Base-by-base conservation (phyloP, 1,140 invertebrate species). In the Drosophila neocordata region DNA sequence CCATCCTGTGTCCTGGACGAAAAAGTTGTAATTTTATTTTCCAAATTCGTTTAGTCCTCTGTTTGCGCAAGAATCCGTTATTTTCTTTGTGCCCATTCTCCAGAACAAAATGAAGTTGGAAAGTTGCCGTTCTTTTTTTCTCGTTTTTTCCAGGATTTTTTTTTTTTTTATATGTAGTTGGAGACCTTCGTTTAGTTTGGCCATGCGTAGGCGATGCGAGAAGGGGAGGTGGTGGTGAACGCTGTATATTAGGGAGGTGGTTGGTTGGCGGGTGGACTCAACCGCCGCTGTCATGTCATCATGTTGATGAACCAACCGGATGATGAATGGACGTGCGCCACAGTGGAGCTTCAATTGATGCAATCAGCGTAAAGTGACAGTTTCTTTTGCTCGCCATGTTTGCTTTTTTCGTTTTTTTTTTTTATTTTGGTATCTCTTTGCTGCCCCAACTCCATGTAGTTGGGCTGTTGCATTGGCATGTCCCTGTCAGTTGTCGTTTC, bases 21-120 rank as follows among this genome's bases (percentile, higher is more conserved):
- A 74, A 88, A 88, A 88, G 84, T 88, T 88, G 83, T 88, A 88
- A 88, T 88, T 88, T 82, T 88, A 88, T 88, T 88, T 88, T 83
- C 73, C 73, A 88, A 88, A 88, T 88, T 88, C 83, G 83, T 88
- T 88, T 88, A 88, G 83, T 83, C 77, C 71, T 88, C 79, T 88
- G 79, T 89, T 83, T 89, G 84, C 76, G 34, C 84, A 79, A 77
- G 84, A 88, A 88, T 83, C 79, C 84, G 84, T 73, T 88, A 88
- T 88, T 88, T 88, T 88, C 79, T 81, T 87, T 78, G 73, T 78
- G 64, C 37, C 27, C 66, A 38, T 61, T 51, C 73, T 65, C 55
- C 64, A 74, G 62, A 31, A 69, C 57, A 69, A 88, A 88, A 88
- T 88, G 62, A 88, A 88, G 83, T 88, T 88, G 76, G 69, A 88